phyloP scores from a whole-genome alignment of 2,888 invertebrate species.

The Acholoe squamosa region DNA sequence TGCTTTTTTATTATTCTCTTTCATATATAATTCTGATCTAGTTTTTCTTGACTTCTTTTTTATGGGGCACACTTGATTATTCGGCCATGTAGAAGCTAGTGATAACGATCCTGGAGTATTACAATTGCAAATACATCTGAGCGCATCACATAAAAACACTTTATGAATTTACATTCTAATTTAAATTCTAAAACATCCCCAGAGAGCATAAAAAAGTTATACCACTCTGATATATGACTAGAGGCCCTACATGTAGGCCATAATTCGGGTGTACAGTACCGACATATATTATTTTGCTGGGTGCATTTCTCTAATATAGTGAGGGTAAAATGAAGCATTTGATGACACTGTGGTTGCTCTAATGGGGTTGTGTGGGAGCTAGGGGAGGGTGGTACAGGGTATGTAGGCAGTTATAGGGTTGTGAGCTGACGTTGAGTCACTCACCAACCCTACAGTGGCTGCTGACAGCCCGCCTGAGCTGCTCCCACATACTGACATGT shows the following conservation, averaged over 20 bases:
- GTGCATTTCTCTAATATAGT: background rate
- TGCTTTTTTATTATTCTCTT: too few relatives aligned
- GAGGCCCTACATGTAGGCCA: background rate
- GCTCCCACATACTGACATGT: too few relatives aligned
- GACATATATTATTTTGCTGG: background rate
- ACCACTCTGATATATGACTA: background rate
- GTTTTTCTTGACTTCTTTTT: too few relatives aligned
- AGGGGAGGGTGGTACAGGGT: background rate
- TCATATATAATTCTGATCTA: too few relatives aligned
- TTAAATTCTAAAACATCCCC: background rate
- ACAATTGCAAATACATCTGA: background rate
- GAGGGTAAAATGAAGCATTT: constrained; percentile 12
- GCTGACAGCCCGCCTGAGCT: too few relatives aligned
- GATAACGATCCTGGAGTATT: background rate
- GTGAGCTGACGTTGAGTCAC: too few relatives aligned
- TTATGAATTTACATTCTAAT: background rate
- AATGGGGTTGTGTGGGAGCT: background rate
- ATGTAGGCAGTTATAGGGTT: background rate
- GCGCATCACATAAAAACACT: background rate
- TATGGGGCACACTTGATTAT: background rate
- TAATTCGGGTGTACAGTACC: background rate
- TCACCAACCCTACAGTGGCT: too few relatives aligned
- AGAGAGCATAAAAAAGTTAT: background rate
- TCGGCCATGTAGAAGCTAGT: background rate
- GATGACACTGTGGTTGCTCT: background rate